Base-by-base conservation (phyloP, 35 echinoderm and acorn worm species). In the Hemicentrotus pulcherrimus region DNA sequence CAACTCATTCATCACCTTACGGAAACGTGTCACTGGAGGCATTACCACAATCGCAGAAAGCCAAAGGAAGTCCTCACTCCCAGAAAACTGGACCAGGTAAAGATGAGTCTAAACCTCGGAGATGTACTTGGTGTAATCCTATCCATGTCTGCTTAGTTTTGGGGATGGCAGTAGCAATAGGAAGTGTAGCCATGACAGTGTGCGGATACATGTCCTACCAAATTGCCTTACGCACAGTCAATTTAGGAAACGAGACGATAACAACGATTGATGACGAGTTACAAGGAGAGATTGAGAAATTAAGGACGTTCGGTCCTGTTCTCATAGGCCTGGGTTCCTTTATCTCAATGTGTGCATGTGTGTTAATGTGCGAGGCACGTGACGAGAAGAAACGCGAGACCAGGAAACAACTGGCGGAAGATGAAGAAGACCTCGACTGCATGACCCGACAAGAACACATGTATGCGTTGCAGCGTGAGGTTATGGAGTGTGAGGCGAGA, bases 111-210 rank as follows among this genome's bases (percentile, higher is more conserved):
- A 95, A 46, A 31, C 48, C 14, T 19, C 47, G 88, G 13, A 7
- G 94, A 22, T 86, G 71, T 12, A 18, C 18, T 10, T 50, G 89
- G 86, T 98, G 97, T 52, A 95, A 65, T 31, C 95, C 96, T 2
- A 92, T 95, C n/a, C 94, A 58, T 50, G 46, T 94, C 30, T 98
- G 97, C 95, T 95, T 98, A 22, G 47, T 96, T 10, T 31, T 98
- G n/a, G 97, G 97, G 4, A 65, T 98, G 13, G 88, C 92, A n/a
- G 92, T 98, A 5, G 46, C 96, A 0, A 31, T 71, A 10, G 97
- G 97, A 88, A 98, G 97, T 46, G 90, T 98, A 61, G 96, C 97
- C n/a, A 98, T 98, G 97, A 98, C 97, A 24, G 97, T 95, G 4
- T 98, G 96, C 61, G 96, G 96, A n/a, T 98, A 96, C 86, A 95